Conservation (phyloP, 2,113 vertebrate species). For the Nothoprocta pentlandii region DNA sequence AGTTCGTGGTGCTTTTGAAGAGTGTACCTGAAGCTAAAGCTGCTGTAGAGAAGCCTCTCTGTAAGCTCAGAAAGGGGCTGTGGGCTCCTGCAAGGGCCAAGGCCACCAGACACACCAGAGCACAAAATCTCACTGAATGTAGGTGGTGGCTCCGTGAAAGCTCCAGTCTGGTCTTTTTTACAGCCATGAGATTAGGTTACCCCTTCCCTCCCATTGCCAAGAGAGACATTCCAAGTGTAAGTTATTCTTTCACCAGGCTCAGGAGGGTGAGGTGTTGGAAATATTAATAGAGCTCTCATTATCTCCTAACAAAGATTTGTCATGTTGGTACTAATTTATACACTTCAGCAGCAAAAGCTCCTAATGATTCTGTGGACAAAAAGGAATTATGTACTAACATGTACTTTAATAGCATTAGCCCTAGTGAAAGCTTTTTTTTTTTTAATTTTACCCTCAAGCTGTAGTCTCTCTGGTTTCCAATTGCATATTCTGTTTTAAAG, state of each 20-base stretch:
- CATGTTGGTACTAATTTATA: constrained; percentile 58
- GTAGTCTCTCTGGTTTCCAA: constrained; percentile 29
- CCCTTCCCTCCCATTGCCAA: constrained; percentile 9
- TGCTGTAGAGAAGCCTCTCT: neutral
- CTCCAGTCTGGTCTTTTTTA: neutral
- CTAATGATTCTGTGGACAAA: constrained; percentile 50
- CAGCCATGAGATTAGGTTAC: neutral
- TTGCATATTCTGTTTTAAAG: constrained; percentile 39
- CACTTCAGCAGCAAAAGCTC: constrained; percentile 58
- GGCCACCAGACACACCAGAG: neutral
- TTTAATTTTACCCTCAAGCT: constrained; percentile 49
- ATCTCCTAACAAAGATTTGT: constrained; percentile 63
- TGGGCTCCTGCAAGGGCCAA: neutral
- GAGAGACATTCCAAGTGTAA: constrained; percentile 21
- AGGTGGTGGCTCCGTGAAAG: neutral
- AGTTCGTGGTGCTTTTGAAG: constrained; percentile 14
- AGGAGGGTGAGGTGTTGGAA: constrained; percentile 48
- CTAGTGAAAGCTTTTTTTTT: constrained; percentile 35
- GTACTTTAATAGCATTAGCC: constrained; percentile 43
- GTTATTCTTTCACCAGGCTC: constrained; percentile 30
- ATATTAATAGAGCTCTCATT: constrained; percentile 61
- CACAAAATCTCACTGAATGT: neutral
- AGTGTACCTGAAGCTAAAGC: neutral
- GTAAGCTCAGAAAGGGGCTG: neutral
- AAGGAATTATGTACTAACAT: constrained; percentile 63